Conservation (phyloP, 2,888 invertebrate species). For the Lypha dubia region DNA sequence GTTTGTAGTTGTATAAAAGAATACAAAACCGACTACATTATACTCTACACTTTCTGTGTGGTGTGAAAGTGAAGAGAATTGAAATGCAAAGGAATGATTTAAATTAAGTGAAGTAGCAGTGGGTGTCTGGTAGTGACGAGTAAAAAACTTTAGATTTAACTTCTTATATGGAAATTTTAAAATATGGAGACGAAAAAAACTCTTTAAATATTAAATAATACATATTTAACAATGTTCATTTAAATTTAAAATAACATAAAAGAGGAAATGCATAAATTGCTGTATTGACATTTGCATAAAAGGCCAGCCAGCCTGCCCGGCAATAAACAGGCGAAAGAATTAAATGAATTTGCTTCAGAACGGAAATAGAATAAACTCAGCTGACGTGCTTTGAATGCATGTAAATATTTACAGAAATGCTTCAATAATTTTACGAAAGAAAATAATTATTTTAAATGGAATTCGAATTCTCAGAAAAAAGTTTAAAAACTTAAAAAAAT, state of each 20-base stretch:
- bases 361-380: slow-evolving; percentile 57
- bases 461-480: slow-evolving; percentile 43
- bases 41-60: slow-evolving; percentile 8
- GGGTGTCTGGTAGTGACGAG: slow-evolving; percentile 13
- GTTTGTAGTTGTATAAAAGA: not conserved
- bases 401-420: slow-evolving; percentile 9
- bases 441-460: slow-evolving; percentile 10
- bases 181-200: slow-evolving; percentile 12
- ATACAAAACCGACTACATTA: slow-evolving; percentile 30
- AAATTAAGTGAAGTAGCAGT: not conserved
- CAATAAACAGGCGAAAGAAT: not conserved
- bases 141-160: not conserved
- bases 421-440: slow-evolving; percentile 5
- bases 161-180: slow-evolving; percentile 17
- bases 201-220: slow-evolving; percentile 19
- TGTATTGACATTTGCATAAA: slow-evolving; percentile 44
- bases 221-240: slow-evolving; percentile 36
- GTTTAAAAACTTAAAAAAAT: not conserved
- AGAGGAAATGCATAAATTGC: slow-evolving; percentile 54
- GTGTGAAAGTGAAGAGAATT: slow-evolving; percentile 35
- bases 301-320: not conserved
- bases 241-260: slow-evolving; percentile 36
- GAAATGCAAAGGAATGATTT: not conserved
- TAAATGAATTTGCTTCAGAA: slow-evolving; percentile 35
- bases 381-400: slow-evolving; percentile 54